phyloP scores from a whole-genome alignment of 2,797 vertebrate species.

The Brachymystax lenok region DNA sequence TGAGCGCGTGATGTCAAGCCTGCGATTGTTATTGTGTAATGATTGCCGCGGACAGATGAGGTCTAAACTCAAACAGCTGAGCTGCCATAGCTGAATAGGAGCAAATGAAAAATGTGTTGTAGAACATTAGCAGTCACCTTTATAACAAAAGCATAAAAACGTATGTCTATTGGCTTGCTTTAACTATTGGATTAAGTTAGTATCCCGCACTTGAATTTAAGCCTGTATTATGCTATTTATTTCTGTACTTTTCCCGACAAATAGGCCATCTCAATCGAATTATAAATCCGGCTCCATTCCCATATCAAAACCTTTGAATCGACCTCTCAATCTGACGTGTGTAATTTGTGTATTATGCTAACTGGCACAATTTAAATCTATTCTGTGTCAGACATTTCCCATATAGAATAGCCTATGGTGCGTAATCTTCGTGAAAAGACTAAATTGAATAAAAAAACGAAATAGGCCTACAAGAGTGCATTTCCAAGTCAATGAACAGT shows the following conservation, averaged over 20 bases:
- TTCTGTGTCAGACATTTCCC: conserved; percentile 11
- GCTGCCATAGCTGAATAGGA: not conserved
- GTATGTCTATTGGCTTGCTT: not conserved
- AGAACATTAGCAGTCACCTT: not conserved
- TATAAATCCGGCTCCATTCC: not conserved
- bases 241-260: no score
- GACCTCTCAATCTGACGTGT: conserved; percentile 5
- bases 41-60: conserved; percentile 23
- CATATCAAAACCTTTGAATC: conserved; percentile 5
- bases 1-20: conserved; percentile 20
- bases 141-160: not conserved
- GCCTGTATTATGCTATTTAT: no score
- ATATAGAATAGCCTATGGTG: not conserved
- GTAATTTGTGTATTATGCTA: conserved; percentile 22
- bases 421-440: not conserved
- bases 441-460: not conserved
- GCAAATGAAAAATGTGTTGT: conserved; percentile 3
- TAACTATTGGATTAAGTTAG: not conserved
- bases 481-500: not conserved
- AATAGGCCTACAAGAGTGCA: not conserved
- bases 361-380: conserved; percentile 10
- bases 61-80: conserved; percentile 39
- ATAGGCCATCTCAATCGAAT: no score
- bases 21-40: conserved; percentile 4
- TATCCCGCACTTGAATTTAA: not conserved